Percentiles rank a stretch among this genome's conserved stretches.
These are phyloP conservation scores for Luehdorfia chinensis DNA, from an alignment of 1,140 invertebrate species.

Conservation along the genomic window DNA sequence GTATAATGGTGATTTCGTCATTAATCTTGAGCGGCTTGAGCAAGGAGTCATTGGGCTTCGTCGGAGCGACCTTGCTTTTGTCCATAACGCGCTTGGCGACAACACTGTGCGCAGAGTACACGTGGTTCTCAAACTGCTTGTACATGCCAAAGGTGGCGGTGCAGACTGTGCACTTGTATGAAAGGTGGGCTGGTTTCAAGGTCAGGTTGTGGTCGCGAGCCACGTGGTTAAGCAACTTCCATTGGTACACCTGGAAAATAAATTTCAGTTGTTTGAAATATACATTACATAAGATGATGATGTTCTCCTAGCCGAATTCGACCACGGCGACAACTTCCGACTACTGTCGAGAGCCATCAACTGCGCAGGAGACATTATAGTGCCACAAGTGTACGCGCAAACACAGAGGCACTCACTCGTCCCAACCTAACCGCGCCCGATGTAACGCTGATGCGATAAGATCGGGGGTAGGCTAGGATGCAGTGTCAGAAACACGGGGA, in stretches of 20 bases:
- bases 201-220: conserved; percentile 93
- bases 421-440: no score
- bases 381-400: no score
- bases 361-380: no score
- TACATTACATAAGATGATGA: no score
- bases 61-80: conserved; percentile 79
- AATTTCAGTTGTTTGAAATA: no score
- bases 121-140: conserved; percentile 95
- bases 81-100: conserved; percentile 89
- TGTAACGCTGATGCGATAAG: no score
- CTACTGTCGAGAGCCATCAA: no score
- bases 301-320: no score
- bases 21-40: conserved; percentile 91
- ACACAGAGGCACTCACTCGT: no score
- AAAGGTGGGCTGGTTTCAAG: conserved; percentile 93
- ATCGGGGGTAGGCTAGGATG: no score
- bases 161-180: conserved; percentile 96
- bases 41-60: conserved; percentile 77
- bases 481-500: no score
- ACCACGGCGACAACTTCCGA: no score
- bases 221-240: conserved; percentile 94
- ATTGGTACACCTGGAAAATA: conserved; percentile 88
- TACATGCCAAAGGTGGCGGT: conserved; percentile 97
- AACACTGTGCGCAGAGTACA: conserved; percentile 93
- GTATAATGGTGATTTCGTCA: conserved; percentile 93